Percentiles rank a stretch among this genome's conserved stretches.
Evolutionary conservation across 1,140 invertebrate species (phyloP).

Genomic region (Hylyphantes graminicola): DNA sequence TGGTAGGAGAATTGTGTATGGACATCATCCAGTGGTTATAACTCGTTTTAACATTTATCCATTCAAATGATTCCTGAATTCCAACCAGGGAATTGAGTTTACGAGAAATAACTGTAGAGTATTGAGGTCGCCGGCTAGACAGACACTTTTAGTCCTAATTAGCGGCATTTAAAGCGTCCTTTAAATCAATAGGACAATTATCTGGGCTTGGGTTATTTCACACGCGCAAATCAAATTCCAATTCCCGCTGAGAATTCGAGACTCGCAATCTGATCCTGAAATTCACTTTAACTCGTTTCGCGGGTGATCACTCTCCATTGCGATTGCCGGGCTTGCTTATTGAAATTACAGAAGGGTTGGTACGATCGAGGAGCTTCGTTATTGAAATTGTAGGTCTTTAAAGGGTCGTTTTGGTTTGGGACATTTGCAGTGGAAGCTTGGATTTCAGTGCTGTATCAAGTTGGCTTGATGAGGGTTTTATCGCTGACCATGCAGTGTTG

Average conservation of each 20-base stretch:
- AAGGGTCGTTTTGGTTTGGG: no score
- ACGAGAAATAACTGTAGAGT: conserved; percentile 34
- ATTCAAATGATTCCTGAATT: conserved; percentile 19
- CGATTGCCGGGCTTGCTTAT: conserved; percentile 15
- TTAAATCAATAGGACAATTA: conserved; percentile 60
- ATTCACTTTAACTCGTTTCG: conserved; percentile 55
- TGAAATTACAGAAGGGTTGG: conserved; percentile 18
- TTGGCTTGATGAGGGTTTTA: no score
- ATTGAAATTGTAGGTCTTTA: no score
- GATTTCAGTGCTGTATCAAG: no score
- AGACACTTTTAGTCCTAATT: conserved; percentile 51
- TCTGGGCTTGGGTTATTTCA: conserved; percentile 57
- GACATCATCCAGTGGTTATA: no score
- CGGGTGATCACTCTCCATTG: conserved; percentile 24
- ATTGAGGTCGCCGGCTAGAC: conserved; percentile 45
- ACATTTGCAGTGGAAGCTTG: no score
- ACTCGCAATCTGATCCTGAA: conserved; percentile 55
- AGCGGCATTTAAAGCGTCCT: conserved; percentile 57
- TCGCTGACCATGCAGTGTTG: no score
- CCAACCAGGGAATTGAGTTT: conserved; percentile 37
- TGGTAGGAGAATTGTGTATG: no score
- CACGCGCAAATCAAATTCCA: conserved; percentile 55
- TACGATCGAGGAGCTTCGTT: no score
- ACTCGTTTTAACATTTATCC: no score
- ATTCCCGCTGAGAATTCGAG: conserved; percentile 37